Base-by-base conservation (phyloP, 2,113 vertebrate species). In the Dipodomys merriami region DNA sequence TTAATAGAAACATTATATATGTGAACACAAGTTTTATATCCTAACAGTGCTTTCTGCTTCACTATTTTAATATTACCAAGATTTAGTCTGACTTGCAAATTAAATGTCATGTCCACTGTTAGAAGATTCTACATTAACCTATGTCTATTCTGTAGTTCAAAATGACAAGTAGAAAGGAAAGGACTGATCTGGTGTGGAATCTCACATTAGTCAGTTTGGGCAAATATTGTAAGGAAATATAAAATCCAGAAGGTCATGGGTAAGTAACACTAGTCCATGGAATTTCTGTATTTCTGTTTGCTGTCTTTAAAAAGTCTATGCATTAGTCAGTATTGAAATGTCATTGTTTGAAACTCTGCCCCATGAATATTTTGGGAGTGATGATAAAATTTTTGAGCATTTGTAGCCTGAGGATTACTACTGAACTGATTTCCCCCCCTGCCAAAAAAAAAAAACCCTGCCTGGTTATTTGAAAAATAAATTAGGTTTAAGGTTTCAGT, bases 391-490 rank as follows among this genome's bases (percentile, higher is more conserved):
- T 18, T 44, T 46, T 76, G 85, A 65, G 15, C 46, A 44, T 68
- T 27, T n/a, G 1, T 39, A 82, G 20, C 12, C 76, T 8, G 60
- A 74, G 12, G 10, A n/a, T 30, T 35, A 2, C 30, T 53, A 0
- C 6, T 86, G 25, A 71, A 1, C 39, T 76, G 65, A 3, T 88
- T 68, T 49, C 19, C n/a, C 30, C 46, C 44, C 53, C 39, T 39
- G 39, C 39, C 39, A 39, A 39, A 39, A 68, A 39, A 39, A 68
- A 35, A 79, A 90, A 72, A 90, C 18, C 30, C 27, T 92, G 33
- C 86, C 83, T 94, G 94, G 86, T 93, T 92, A 88, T 93, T 96
- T 95, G 49, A 94, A 73, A 86, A 89, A 60, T 91, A 68, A 89
- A 39, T 68, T 92, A 86, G 64, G 87, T 72, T 91, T 91, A 95